These are phyloP conservation scores for Melikaiella ostensackeni DNA, from an alignment of 2,888 invertebrate species.

Conservation along the genomic window DNA sequence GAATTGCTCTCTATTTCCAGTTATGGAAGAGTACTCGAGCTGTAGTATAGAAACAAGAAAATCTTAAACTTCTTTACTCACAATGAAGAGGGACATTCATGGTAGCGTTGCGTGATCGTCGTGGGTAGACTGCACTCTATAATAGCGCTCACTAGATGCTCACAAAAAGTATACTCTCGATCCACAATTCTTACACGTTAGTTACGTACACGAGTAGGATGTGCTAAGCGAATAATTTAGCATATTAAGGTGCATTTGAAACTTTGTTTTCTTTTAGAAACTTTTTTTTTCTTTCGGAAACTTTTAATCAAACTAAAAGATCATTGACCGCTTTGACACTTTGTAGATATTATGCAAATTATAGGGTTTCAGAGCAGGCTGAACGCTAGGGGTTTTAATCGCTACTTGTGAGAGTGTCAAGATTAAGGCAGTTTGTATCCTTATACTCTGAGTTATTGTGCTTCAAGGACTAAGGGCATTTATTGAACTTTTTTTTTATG, in stretches of 20 bases:
- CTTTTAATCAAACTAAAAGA: neutral
- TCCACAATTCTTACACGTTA: slow-evolving; percentile 34
- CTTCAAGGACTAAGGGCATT: neutral
- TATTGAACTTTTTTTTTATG: neutral
- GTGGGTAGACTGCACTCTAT: slow-evolving; percentile 1
- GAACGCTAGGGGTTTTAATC: neutral
- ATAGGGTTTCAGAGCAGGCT: neutral
- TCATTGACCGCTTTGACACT: slow-evolving; percentile 1
- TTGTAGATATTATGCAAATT: slow-evolving; percentile 25
- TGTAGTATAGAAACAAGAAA: neutral
- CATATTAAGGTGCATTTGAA: neutral
- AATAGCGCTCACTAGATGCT: slow-evolving; percentile 2
- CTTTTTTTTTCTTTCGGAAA: slow-evolving; percentile 4
- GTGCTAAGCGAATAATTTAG: slow-evolving; percentile 13
- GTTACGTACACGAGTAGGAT: slow-evolving; percentile 2
- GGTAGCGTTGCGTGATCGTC: slow-evolving; percentile 34
- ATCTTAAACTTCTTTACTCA: neutral
- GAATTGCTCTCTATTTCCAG: slow-evolving; percentile 8
- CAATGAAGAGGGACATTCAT: slow-evolving; percentile 23
- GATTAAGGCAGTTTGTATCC: neutral
- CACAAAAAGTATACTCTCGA: slow-evolving; percentile 24
- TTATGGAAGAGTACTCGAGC: slow-evolving; percentile 12
- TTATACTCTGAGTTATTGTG: neutral
- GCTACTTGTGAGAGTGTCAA: slow-evolving; percentile 5
- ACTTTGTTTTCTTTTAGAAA: neutral